Evolutionary conservation across 2,797 vertebrate species (phyloP).

Genomic region (Phalloptychus januarius): DNA sequence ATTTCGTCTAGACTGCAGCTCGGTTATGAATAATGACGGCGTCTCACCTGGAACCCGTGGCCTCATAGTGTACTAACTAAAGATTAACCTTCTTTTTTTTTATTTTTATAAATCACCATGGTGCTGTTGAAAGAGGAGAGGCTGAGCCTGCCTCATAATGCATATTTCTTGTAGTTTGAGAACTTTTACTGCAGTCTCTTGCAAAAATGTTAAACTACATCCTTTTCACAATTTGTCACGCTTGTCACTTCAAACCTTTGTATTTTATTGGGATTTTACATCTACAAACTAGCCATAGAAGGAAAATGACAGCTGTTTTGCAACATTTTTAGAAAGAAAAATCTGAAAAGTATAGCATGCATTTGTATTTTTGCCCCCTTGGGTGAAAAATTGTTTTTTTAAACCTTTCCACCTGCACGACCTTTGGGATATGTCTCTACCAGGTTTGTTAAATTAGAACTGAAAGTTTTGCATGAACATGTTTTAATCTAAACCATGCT

Average conservation of each 20-base stretch:
- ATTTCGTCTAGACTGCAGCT: conserved; percentile 45
- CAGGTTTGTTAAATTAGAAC: not conserved
- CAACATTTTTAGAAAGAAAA: not conserved
- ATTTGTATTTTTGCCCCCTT: not conserved
- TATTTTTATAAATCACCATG: conserved; percentile 18
- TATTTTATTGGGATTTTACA: not conserved
- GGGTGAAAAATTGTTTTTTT: not conserved
- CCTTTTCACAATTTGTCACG: not conserved
- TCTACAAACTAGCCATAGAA: not conserved
- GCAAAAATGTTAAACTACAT: not conserved
- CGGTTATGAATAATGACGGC: conserved; percentile 54
- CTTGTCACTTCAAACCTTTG: not conserved
- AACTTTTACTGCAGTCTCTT: not conserved
- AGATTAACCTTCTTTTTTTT: not conserved
- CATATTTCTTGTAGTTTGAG: not conserved
- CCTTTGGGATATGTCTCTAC: not conserved
- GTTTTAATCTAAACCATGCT: not conserved
- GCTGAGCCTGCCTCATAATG: not conserved
- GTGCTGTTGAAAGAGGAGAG: not conserved
- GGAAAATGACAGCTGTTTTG: not conserved
- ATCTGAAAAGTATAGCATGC: not conserved
- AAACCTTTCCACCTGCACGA: not conserved
- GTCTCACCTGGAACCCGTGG: conserved; percentile 37
- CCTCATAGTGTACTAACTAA: not conserved
- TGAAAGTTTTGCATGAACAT: not conserved